phyloP scores from a whole-genome alignment of 2,888 invertebrate genomes.

The Eupithecia pulchellata region DNA sequence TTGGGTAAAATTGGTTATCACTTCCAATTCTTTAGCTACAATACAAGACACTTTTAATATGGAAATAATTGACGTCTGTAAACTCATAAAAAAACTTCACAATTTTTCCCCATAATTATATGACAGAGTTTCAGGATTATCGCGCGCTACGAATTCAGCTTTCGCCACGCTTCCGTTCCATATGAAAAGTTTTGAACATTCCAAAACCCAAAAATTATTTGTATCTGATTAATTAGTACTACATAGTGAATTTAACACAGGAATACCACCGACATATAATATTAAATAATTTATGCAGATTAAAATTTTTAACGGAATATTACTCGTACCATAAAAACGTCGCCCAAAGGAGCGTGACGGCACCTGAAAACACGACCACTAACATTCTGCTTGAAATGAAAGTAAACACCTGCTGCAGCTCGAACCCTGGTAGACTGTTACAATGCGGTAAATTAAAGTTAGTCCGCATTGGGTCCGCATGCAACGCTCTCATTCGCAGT shows the following conservation, averaged over 20 bases:
- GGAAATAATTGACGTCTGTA: not conserved
- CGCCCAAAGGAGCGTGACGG: not conserved
- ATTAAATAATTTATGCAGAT: too few relatives aligned
- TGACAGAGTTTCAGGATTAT: too few relatives aligned
- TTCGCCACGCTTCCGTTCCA: too few relatives aligned
- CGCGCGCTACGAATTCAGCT: too few relatives aligned
- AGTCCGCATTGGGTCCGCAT: conserved; percentile 29
- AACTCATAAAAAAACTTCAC: not conserved
- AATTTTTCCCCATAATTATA: too few relatives aligned
- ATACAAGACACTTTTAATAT: not conserved
- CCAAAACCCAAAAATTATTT: too few relatives aligned
- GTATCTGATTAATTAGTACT: too few relatives aligned
- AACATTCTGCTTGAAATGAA: not conserved
- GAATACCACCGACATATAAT: too few relatives aligned
- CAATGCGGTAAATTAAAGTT: conserved; percentile 29
- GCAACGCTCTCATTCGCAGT: conserved; percentile 23
- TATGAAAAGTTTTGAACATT: too few relatives aligned
- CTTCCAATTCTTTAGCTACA: not conserved
- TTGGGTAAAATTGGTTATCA: not conserved
- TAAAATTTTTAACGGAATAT: too few relatives aligned
- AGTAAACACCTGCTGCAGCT: conserved; percentile 13
- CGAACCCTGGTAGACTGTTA: conserved; percentile 8
- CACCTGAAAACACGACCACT: not conserved
- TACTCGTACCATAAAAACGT: too few relatives aligned
- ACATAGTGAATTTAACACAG: too few relatives aligned